Evolutionary conservation across 1,140 invertebrate species (phyloP).

Genomic region (Trypoxylus dichotomus): DNA sequence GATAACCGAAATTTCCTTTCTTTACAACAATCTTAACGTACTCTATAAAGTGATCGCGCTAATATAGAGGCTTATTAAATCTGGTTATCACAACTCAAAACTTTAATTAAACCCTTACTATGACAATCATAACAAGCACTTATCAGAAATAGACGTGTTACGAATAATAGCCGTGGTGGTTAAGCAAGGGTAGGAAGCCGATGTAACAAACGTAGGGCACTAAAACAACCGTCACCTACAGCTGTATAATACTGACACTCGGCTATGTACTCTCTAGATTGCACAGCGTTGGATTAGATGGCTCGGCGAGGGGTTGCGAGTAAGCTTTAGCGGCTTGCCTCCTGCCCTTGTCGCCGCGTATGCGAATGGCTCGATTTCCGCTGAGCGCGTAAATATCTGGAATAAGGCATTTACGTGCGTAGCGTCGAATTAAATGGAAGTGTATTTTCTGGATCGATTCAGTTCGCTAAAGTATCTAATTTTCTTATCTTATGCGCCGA

Average conservation of each 20-base stretch:
- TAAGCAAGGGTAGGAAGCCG: background rate
- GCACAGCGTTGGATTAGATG: background rate
- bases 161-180: conserved; percentile 9
- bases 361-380: conserved; percentile 13
- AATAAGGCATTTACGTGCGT: conserved; percentile 12
- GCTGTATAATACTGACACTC: background rate
- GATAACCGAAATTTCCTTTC: background rate
- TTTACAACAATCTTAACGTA: background rate
- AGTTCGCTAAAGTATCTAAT: conserved; percentile 2
- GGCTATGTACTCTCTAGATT: background rate
- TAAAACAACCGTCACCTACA: conserved; percentile 26
- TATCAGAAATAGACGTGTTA: conserved; percentile 10
- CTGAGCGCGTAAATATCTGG: background rate
- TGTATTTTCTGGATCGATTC: conserved; percentile 15
- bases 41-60: background rate
- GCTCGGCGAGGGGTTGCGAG: background rate
- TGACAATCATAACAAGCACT: background rate
- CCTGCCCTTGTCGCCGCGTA: background rate
- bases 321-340: background rate
- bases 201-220: background rate
- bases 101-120: conserved; percentile 13
- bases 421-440: conserved; percentile 12
- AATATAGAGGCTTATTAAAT: background rate
- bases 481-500: background rate
- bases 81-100: background rate